Percentiles rank a stretch among this genome's conserved stretches.
These are phyloP conservation scores for Spodoptera frugiperda DNA, from an alignment of 1,140 invertebrate genomes.

Conservation along the genomic window DNA sequence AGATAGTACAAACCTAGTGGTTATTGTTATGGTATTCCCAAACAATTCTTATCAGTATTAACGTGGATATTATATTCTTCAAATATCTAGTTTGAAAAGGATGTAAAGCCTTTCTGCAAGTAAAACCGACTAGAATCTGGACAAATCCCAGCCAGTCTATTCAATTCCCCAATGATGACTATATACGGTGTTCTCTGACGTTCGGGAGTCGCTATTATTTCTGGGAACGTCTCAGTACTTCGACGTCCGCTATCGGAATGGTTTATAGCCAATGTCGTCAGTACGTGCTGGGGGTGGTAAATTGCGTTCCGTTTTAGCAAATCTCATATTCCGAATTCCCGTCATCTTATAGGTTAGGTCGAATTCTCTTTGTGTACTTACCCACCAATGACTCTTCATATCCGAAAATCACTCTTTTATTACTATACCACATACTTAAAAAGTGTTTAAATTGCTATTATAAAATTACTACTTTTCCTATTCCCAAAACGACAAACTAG, in stretches of 20 bases:
- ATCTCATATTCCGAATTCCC: slow-evolving; percentile 58
- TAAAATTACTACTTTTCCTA: background rate
- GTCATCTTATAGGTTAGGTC: background rate
- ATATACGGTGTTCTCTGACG: slow-evolving; percentile 17
- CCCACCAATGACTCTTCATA: background rate
- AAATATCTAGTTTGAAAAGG: no score
- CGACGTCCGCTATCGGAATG: slow-evolving; percentile 72
- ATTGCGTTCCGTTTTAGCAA: slow-evolving; percentile 58
- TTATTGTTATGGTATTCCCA: no score
- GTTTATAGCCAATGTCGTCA: slow-evolving; percentile 71
- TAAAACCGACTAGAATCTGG: background rate
- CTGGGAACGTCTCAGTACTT: slow-evolving; percentile 55
- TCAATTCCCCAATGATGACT: background rate
- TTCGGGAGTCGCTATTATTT: slow-evolving; percentile 40
- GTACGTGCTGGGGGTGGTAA: slow-evolving; percentile 66
- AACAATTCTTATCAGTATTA: no score
- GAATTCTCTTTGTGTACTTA: background rate
- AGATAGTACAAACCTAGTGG: no score
- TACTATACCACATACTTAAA: no score
- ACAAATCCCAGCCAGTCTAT: background rate
- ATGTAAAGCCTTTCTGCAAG: background rate
- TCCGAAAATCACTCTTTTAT: no score
- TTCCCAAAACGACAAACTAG: background rate
- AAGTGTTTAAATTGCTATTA: no score
- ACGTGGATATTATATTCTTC: no score